Evolutionary conservation across 2,797 vertebrate genomes (phyloP).

Genomic region (Cyprinella venusta): DNA sequence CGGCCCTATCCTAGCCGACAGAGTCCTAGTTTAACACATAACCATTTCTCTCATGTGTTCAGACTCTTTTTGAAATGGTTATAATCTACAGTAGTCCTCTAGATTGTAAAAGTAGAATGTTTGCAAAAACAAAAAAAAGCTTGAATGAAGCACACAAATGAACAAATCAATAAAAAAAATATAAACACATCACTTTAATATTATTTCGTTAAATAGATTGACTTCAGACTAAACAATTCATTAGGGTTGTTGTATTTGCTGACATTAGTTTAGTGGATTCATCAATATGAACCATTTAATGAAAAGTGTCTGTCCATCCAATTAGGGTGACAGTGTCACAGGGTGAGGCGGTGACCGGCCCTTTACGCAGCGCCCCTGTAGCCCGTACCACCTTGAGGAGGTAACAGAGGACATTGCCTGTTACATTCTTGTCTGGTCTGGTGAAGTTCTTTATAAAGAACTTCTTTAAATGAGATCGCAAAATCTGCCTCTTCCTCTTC

Average conservation of each 20-base stretch:
- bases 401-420: too few species aligned
- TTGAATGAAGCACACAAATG: not conserved
- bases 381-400: too few species aligned
- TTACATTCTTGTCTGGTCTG: too few species aligned
- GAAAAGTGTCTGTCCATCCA: not conserved
- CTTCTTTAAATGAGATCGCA: too few species aligned
- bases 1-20: not conserved
- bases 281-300: not conserved
- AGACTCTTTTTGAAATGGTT: constrained; percentile 43
- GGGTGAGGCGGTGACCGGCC: too few species aligned
- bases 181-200: not conserved
- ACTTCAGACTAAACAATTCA: not conserved
- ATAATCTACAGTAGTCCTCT: not conserved
- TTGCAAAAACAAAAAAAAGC: not conserved
- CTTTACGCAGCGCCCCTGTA: too few species aligned
- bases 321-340: not conserved
- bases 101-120: not conserved
- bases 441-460: too few species aligned
- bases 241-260: too few species aligned
- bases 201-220: not conserved
- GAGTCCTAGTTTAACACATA: constrained; percentile 8
- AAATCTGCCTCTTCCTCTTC: too few species aligned
- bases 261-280: not conserved
- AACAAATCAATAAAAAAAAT: not conserved
- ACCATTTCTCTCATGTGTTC: constrained; percentile 53